Evolutionary conservation across 2,113 vertebrate species (phyloP).

Genomic region (Terrapene triunguis): DNA sequence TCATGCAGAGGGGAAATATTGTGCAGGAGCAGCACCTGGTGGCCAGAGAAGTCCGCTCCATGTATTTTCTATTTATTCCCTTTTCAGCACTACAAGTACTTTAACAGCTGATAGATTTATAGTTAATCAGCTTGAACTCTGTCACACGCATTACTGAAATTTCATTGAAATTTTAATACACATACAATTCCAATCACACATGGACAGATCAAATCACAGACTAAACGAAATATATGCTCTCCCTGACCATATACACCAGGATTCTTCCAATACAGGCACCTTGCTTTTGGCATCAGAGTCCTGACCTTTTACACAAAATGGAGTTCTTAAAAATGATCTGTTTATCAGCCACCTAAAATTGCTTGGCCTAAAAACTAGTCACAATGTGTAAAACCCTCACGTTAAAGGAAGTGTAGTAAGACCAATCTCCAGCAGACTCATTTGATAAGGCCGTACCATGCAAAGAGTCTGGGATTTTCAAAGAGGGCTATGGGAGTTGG

Average conservation of each 20-base stretch:
- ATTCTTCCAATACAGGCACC: background rate
- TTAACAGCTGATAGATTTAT: background rate
- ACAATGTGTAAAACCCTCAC: background rate
- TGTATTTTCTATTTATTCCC: background rate
- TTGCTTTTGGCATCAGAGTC: background rate
- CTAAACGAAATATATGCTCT: background rate
- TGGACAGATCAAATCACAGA: background rate
- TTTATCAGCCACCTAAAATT: background rate
- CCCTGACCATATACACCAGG: background rate
- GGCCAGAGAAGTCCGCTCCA: background rate
- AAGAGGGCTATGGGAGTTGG: background rate
- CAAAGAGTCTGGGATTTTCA: background rate
- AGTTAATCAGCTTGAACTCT: background rate
- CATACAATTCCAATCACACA: background rate
- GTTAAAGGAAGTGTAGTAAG: background rate
- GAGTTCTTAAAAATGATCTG: background rate
- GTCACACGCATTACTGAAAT: background rate
- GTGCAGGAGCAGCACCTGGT: background rate
- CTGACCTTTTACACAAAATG: background rate
- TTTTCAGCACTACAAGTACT: conserved; percentile 16
- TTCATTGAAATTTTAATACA: background rate
- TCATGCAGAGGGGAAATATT: background rate
- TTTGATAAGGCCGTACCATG: background rate
- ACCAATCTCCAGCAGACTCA: background rate
- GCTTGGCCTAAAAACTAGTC: background rate